Conservation (phyloP, 1,140 invertebrate species). For the Drosophila tristis region DNA sequence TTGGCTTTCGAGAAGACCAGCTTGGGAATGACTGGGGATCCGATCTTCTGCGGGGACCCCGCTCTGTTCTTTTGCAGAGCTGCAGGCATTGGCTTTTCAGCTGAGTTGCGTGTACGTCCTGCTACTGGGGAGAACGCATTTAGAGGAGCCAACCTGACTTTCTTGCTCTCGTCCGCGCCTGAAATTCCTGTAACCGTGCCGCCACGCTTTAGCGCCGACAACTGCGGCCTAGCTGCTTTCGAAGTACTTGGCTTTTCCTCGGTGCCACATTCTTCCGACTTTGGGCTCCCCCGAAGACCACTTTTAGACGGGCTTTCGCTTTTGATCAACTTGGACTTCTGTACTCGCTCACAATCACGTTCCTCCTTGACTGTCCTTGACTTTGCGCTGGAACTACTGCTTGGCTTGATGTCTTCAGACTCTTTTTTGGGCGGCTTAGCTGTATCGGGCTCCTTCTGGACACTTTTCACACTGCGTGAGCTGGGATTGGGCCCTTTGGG, state of each 20-base stretch:
- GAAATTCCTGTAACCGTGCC: constrained; percentile 6
- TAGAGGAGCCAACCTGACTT: constrained; percentile 4
- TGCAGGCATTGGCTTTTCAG: neutral
- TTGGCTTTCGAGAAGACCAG: constrained; percentile 52
- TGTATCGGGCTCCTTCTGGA: constrained; percentile 18
- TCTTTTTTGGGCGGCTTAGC: constrained; percentile 4
- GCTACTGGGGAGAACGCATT: constrained; percentile 47
- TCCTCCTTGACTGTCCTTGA: constrained; percentile 4
- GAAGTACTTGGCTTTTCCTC: constrained; percentile 48
- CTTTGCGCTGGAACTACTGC: constrained; percentile 3
- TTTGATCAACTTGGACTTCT: constrained; percentile 4
- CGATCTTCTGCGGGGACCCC: constrained; percentile 34
- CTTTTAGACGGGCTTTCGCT: constrained; percentile 1
- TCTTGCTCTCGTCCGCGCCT: constrained; percentile 26
- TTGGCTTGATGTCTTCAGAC: constrained; percentile 1
- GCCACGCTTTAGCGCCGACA: constrained; percentile 40
- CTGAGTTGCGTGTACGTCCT: constrained; percentile 59
- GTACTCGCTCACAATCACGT: neutral
- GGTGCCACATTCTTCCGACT: neutral
- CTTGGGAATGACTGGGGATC: constrained; percentile 70
- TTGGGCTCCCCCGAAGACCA: too few species aligned
- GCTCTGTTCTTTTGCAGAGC: neutral
- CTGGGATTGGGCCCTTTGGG: neutral
- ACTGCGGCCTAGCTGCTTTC: constrained; percentile 35
- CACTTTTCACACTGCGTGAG: neutral